Base-by-base conservation (phyloP, 2,888 invertebrate species). In the Hypomecis atomaria region DNA sequence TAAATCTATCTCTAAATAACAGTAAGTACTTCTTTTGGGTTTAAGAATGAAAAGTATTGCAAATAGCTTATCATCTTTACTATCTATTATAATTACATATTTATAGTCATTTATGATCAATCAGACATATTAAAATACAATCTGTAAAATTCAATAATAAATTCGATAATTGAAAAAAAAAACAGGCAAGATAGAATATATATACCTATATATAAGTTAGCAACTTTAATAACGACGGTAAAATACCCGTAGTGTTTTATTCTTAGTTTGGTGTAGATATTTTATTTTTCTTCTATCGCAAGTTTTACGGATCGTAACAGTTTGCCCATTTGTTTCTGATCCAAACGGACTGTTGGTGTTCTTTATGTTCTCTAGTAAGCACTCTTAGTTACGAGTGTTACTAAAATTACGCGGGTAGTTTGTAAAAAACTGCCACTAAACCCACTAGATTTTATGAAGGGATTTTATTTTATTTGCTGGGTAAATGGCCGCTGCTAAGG, bases 261-360 rank as follows among this genome's bases (percentile, higher is more conserved):
- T 52, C 40, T 33, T 36, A 6, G n/a, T 11, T 44, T 49, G 34
- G 38, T 57, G 50, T 40, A 34, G 56, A 62, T 62, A 48, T 54
- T 62, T 62, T 53, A 61, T 62, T 48, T 63, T 56, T 58, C 42
- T 58, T 58, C 53, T 48, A 54, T 53, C 40, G 56, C 37, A 59
- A 47, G 50, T 56, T 59, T 64, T 65, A 65, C 60, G 47, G 56
- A 23, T 56, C 60, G 57, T 65, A 65, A 65, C 53, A 42, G 50
- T 65, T 56, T 57, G 56, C 43, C 50, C 59, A 50, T 59, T 65
- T 56, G 59, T 59, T 13, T 50, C 43, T 43, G 65, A 65, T 60
- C 47, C 52, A 47, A 65, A 57, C 56, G 60, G 57, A 60, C 65
- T 65, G 59, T 60, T 65, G 60, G 60, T 48, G 47, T 65, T 60